Conservation (phyloP, 2,797 vertebrate genomes). For the Otolemur crassicaudatus region DNA sequence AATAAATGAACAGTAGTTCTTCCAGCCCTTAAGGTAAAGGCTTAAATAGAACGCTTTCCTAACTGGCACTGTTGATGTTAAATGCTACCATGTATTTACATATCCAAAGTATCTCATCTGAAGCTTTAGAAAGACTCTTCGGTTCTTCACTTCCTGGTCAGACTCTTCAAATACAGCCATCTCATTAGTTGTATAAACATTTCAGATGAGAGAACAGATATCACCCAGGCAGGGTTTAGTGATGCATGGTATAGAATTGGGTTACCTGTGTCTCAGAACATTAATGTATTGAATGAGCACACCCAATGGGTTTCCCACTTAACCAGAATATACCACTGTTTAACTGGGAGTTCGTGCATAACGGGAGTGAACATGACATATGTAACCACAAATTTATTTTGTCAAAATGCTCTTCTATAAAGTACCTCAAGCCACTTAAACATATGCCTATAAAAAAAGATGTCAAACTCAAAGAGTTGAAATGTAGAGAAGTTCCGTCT, state of each 20-base stretch:
- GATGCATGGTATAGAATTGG: not conserved
- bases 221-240: not conserved
- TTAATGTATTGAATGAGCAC: not conserved
- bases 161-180: not conserved
- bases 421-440: not conserved
- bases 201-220: not conserved
- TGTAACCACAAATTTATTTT: not conserved
- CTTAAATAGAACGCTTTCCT: not conserved
- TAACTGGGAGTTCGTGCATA: not conserved
- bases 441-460: not conserved
- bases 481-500: not conserved
- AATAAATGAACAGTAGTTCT: slow-evolving; percentile 15
- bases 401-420: not conserved
- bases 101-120: not conserved
- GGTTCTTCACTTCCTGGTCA: not conserved
- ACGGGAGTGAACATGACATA: not conserved
- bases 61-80: not conserved
- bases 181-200: slow-evolving; percentile 23
- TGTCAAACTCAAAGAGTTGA: not conserved
- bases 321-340: not conserved
- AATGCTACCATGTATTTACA: slow-evolving; percentile 22
- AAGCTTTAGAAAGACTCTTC: not conserved
- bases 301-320: not conserved
- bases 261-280: not conserved
- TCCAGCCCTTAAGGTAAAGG: not conserved